These are phyloP conservation scores for Microcebus lehilahytsara DNA, from an alignment of 2,113 vertebrate genomes.

Conservation along the genomic window DNA sequence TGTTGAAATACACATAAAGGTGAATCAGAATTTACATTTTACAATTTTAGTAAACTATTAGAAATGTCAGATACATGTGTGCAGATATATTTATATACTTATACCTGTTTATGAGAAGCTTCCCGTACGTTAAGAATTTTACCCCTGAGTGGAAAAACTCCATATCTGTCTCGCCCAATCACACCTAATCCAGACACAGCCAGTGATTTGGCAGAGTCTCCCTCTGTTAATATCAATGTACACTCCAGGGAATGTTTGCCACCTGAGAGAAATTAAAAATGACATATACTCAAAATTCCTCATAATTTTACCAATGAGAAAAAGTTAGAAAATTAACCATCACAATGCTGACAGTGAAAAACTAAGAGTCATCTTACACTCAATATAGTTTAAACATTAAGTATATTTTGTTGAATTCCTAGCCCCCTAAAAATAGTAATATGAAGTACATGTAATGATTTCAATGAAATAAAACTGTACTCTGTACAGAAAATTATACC, in stretches of 20 bases:
- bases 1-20: not conserved
- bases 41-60: conserved; percentile 31
- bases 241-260: conserved; percentile 98
- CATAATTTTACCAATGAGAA: conserved; percentile 23
- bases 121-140: conserved; percentile 99
- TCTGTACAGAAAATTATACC: conserved; percentile 19
- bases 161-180: conserved; percentile 96
- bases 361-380: not conserved
- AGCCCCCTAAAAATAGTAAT: not conserved
- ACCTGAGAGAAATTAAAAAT: conserved; percentile 82
- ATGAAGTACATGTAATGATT: not conserved
- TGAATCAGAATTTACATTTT: not conserved
- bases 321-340: conserved; percentile 32
- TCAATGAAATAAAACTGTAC: conserved; percentile 1
- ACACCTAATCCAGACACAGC: conserved; percentile 97
- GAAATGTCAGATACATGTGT: not conserved
- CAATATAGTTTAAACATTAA: not conserved
- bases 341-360: not conserved
- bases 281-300: not conserved
- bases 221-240: conserved; percentile 97
- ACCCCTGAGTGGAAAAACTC: conserved; percentile 97
- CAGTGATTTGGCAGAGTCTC: conserved; percentile 98
- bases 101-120: conserved; percentile 98
- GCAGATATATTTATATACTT: conserved; percentile 36
- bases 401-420: conserved; percentile 6